phyloP scores from a whole-genome alignment of 2,113 vertebrate species.

The Cochlearius cochlearius region DNA sequence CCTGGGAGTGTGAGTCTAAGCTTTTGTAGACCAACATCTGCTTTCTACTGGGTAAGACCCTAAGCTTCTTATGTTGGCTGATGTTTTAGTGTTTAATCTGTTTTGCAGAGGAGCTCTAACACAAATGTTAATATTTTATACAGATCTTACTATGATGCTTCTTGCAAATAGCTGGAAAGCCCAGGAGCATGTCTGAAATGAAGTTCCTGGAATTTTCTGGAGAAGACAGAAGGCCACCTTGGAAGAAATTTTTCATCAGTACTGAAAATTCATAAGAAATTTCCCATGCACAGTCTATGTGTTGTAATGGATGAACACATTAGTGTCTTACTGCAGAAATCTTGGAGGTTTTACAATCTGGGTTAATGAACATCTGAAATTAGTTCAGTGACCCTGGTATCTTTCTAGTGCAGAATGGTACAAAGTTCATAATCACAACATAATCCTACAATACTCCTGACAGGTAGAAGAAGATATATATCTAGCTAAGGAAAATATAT shows the following conservation, averaged over 20 bases:
- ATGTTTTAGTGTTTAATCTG: not conserved
- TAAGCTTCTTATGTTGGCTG: slow-evolving; percentile 37
- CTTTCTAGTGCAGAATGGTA: not conserved
- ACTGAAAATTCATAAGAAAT: not conserved
- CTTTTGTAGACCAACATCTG: not conserved
- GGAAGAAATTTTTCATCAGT: not conserved
- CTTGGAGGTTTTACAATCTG: not conserved
- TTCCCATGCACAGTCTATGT: not conserved
- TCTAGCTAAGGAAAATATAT: not conserved
- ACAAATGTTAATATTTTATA: not conserved
- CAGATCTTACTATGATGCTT: not conserved
- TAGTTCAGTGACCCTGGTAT: not conserved
- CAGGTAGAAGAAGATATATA: not conserved
- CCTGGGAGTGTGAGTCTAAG: not conserved
- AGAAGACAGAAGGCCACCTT: not conserved
- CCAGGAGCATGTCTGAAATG: not conserved
- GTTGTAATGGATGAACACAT: not conserved
- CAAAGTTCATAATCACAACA: not conserved
- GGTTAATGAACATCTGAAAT: not conserved
- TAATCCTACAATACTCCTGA: not conserved
- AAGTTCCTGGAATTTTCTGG: not conserved
- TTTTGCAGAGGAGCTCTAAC: not conserved
- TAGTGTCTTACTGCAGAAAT: not conserved
- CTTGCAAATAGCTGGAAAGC: not conserved
- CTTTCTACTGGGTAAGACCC: slow-evolving; percentile 15